phyloP scores from a whole-genome alignment of 2,888 invertebrate genomes.

The Lacanobia wlatinum region DNA sequence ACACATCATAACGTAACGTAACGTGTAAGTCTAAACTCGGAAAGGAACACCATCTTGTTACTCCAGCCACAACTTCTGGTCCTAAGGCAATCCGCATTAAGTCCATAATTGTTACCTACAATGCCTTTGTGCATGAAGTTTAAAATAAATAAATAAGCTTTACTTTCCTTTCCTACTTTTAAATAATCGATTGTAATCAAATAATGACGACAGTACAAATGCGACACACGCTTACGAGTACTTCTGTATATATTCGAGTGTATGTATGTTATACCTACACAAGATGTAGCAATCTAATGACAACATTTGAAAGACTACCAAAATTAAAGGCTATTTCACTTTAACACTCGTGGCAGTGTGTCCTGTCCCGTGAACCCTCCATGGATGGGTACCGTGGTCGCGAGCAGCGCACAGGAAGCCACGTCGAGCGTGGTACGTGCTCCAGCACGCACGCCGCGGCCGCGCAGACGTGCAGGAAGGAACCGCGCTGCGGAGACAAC shows the following conservation, averaged over 20 bases:
- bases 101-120: too few species aligned
- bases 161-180: neutral
- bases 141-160: neutral
- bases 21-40: neutral
- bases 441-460: constrained; percentile 25
- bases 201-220: neutral
- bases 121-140: neutral
- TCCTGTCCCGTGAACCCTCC: constrained; percentile 30
- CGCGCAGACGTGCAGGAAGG: constrained; percentile 59
- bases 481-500: constrained; percentile 19
- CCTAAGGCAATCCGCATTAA: neutral
- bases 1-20: constrained; percentile 5
- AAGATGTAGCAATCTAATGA: neutral
- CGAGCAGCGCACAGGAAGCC: constrained; percentile 62
- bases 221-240: too few species aligned
- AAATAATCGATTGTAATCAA: neutral
- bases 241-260: neutral
- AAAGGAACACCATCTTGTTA: neutral
- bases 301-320: neutral
- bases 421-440: constrained; percentile 62
- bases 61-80: neutral
- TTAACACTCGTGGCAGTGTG: neutral
- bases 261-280: neutral
- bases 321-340: neutral
- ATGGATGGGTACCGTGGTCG: neutral